Base-by-base conservation (phyloP, 2,113 vertebrate genomes). In the Hepsetus odoe region DNA sequence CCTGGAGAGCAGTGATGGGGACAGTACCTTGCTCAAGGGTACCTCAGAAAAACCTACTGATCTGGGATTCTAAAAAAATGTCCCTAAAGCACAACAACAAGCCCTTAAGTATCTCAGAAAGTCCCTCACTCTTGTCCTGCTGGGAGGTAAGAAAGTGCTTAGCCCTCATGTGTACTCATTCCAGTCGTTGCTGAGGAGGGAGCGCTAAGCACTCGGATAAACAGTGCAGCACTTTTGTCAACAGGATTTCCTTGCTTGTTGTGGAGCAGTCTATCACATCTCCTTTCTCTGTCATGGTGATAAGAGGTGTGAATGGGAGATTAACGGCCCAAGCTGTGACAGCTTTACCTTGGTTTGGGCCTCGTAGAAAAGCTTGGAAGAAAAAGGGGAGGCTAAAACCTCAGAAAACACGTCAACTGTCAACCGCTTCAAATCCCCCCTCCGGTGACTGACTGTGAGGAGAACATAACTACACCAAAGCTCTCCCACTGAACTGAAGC, bases 261-360 rank as follows among this genome's bases (percentile, higher is more conserved):
- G 82, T 49, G 11, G 77, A 83, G 77, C 49, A 77, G 85, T 83
- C 87, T 72, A 82, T 86, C 85, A 80, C 84, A 86, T 85, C 74
- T 88, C 81, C 69, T 84, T 71, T 82, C 82, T 81, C 84, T 83
- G 87, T 89, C 88, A 76, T 30, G 80, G 83, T 84, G 86, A 91
- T 88, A 86, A 89, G 87, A 90, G 84, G 88, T 64, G 82, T 82
- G 81, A 85, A 86, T 55, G 68, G 80, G 84, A 89, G 88, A 92
- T 90, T 89, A 89, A 86, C 8, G 28, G 73, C 53, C 73, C 30
- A 28, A 46, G 64, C 77, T 62, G 73, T 80, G 82, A 85, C 74
- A 77, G 79, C 76, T 79, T 81, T 80, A 83, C 85, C 82, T 72
- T 75, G 84, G 56, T 85, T 86, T n/a, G 32, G 80, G 80, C 79